Base-by-base conservation (phyloP, 2,888 invertebrate species). In the Archaeoteleia sp. region DNA sequence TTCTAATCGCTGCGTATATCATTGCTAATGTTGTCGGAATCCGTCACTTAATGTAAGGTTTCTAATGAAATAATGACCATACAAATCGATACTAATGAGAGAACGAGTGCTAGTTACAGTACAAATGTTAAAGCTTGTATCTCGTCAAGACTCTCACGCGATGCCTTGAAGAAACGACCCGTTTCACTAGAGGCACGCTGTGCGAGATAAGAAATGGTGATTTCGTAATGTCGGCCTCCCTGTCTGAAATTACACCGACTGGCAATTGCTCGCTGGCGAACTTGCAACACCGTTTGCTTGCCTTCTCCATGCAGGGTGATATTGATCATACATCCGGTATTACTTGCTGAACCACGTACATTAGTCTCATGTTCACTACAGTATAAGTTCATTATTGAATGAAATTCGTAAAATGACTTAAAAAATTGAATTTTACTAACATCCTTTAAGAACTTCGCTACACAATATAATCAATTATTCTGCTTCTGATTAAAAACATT, bases 181-280 rank as follows among this genome's bases (percentile, higher is more conserved):
- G 42, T 37, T 35, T 17, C 32, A 17, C 17, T 2, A 46, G 10
- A 27, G 20, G 30, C 39, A 17, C 42, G 17, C 14, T n/a, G 55
- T n/a, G 13, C 43, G 13, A 35, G 42, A 49, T 49, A 60, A 30
- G 43, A 32, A 42, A 32, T 13, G 29, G 40, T 34, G 51, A 43
- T 60, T 60, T 23, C 34, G 40, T 35, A 53, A 61, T 46, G 60
- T 29, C 30, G 60, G 49, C 35, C 35, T 49, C 43, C 40, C 17
- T 49, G 51, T 43, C 45, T 61, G 45, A 53, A 61, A 61, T 61
- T 61, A 53, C 53, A 61, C 45, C 39, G 46, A 45, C 53, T 45
- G 60, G 58, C 58, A 49, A 58, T 49, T 58, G 58, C 42, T 43
- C 45, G 61, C 49, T 23, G 53, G 39, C 49, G 49, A n/a, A n/a